Base-by-base conservation (phyloP, 2,888 invertebrate genomes). In the Polyommatus iphigenia region DNA sequence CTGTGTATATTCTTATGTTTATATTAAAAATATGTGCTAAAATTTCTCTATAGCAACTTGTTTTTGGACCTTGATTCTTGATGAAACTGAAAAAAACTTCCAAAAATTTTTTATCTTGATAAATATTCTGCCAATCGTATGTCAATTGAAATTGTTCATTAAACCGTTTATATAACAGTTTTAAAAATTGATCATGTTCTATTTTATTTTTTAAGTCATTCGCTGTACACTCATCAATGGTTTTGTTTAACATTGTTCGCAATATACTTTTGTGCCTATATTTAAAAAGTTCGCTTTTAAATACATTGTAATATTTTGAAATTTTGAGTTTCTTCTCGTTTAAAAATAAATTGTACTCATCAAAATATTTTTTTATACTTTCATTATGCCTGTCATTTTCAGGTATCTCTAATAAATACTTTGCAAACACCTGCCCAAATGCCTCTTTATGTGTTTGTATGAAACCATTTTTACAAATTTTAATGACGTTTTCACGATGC, bases 1-100 rank as follows among this genome's bases (percentile, higher is more conserved):
- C 5, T n/a, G 18, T n/a, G 29, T 78, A 78, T 29, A 78, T 59
- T 62, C 78, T 59, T 1, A 78, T 73, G 29, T 78, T 78, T 6
- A 78, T 73, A 13, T 73, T 41, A 73, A 78, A 78, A 73, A 78
- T 75, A 29, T 73, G 29, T 46, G 78, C 78, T 73, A 78, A 59
- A 15, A 78, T 24, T 32, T 78, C 78, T 73, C 78, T 78, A 32
- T 78, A 78, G 73, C 41, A 73, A 41, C n/a, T 57, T 8, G 71
- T 57, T 29, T 32, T 24, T 18, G 78, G 72, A 18, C 78, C 78
- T 5, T 10, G 59, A 59, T 50, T 29, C 24, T 29, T 36, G 1
- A 78, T 72, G 59, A 54, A 73, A 20, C 29, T 41, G 15, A 46
- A 59, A 18, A 29, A 73, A 36, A 24, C 10, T 4, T 59, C 15